phyloP scores from a whole-genome alignment of 2,113 vertebrate species.

The Notiomystis cincta region DNA sequence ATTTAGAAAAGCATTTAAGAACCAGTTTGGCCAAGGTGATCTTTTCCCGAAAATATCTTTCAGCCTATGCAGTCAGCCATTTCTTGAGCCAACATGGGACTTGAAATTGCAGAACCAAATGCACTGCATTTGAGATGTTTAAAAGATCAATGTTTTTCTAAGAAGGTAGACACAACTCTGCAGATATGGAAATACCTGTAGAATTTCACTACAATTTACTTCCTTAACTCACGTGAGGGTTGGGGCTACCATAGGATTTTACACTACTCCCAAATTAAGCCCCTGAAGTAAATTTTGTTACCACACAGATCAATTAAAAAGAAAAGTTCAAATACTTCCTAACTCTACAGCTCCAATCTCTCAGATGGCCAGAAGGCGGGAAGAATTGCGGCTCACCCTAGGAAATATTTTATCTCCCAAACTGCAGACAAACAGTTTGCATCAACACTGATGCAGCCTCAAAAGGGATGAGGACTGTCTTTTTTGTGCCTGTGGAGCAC shows the following conservation, averaged over 20 bases:
- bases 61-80: neutral
- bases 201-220: neutral
- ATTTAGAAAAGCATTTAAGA: neutral
- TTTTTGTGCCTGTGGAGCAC: neutral
- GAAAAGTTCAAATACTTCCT: neutral
- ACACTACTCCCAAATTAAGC: neutral
- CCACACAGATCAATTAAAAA: neutral
- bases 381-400: neutral
- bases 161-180: neutral
- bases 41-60: neutral
- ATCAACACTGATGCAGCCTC: neutral
- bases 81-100: neutral
- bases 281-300: neutral
- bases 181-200: neutral
- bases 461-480: neutral
- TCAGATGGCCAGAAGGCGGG: neutral
- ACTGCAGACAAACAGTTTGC: neutral
- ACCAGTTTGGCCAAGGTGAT: neutral
- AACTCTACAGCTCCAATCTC: neutral
- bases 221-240: neutral
- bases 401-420: neutral
- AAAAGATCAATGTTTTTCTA: neutral
- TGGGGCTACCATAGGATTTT: neutral
- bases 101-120: neutral
- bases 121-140: neutral